Percentiles rank a stretch among this genome's conserved stretches.
Conservation (phyloP, 2,888 invertebrate genomes). For the Barypeithes pellucidus region DNA sequence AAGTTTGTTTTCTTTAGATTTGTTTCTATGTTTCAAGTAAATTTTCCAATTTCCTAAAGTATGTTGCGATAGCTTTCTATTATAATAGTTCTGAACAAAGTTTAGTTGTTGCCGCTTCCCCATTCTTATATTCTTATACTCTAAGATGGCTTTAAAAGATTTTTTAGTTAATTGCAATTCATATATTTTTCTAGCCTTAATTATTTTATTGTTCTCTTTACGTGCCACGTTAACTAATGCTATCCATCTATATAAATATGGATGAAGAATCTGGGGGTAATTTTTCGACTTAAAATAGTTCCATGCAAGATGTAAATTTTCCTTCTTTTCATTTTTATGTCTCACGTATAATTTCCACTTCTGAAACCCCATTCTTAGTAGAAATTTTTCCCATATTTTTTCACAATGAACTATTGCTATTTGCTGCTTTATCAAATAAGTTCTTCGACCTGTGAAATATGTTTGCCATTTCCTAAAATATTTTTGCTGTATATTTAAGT, state of each 20-base stretch:
- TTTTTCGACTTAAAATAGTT: constrained; percentile 59
- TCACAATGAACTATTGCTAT: constrained; percentile 58
- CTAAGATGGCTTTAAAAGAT: constrained; percentile 46
- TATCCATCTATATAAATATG: constrained; percentile 59
- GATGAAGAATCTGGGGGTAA: constrained; percentile 54
- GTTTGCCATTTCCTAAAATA: background rate
- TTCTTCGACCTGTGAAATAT: constrained; percentile 40
- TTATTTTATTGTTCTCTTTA: constrained; percentile 33
- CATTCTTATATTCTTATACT: constrained; percentile 40
- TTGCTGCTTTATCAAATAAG: constrained; percentile 54
- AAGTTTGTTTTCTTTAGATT: constrained; percentile 49
- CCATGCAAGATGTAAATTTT: constrained; percentile 53
- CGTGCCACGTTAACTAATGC: constrained; percentile 29
- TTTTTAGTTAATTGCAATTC: constrained; percentile 50
- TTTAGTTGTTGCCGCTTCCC: constrained; percentile 35
- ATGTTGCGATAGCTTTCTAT: constrained; percentile 52
- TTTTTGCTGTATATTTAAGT: constrained; percentile 57
- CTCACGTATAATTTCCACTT: constrained; percentile 57
- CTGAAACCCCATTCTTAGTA: constrained; percentile 54
- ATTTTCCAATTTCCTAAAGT: constrained; percentile 48
- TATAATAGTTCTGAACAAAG: constrained; percentile 45
- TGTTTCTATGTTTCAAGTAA: constrained; percentile 35
- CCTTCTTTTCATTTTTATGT: constrained; percentile 52
- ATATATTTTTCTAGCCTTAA: constrained; percentile 50
- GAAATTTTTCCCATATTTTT: constrained; percentile 55